Conservation (phyloP, 1,140 invertebrate species). For the Eufriesea mexicana region DNA sequence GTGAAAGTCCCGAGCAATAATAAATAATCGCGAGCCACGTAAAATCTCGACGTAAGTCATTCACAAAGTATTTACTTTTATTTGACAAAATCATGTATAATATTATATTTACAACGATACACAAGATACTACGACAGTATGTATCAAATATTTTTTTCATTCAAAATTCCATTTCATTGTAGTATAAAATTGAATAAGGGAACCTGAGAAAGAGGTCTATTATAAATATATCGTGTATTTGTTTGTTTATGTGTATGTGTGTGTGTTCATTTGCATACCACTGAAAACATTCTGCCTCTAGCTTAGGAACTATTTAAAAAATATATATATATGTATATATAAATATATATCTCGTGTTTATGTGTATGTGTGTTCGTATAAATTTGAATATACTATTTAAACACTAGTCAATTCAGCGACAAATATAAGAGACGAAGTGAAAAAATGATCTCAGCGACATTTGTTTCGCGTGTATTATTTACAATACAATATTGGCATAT, state of each 20-base stretch:
- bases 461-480: conserved; percentile 22
- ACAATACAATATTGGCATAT: conserved; percentile 26
- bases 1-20: conserved; percentile 61
- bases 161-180: conserved; percentile 37
- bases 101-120: conserved; percentile 55
- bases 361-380: neutral
- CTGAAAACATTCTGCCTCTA: conserved; percentile 60
- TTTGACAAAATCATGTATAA: neutral
- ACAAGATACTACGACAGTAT: neutral
- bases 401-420: conserved; percentile 42
- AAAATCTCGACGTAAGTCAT: conserved; percentile 49
- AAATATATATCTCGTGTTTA: neutral
- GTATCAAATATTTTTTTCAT: conserved; percentile 9
- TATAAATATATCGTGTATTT: neutral
- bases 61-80: neutral
- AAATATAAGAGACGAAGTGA: conserved; percentile 31
- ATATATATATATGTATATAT: conserved; percentile 51
- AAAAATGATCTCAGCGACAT: conserved; percentile 1
- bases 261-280: conserved; percentile 16
- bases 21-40: conserved; percentile 67
- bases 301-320: conserved; percentile 76
- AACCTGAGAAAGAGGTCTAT: conserved; percentile 60
- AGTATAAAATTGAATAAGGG: conserved; percentile 62
- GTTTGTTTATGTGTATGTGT: neutral
- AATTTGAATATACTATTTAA: conserved; percentile 24